phyloP scores from a whole-genome alignment of 2,797 vertebrate genomes.

The Trachops cirrhosus region DNA sequence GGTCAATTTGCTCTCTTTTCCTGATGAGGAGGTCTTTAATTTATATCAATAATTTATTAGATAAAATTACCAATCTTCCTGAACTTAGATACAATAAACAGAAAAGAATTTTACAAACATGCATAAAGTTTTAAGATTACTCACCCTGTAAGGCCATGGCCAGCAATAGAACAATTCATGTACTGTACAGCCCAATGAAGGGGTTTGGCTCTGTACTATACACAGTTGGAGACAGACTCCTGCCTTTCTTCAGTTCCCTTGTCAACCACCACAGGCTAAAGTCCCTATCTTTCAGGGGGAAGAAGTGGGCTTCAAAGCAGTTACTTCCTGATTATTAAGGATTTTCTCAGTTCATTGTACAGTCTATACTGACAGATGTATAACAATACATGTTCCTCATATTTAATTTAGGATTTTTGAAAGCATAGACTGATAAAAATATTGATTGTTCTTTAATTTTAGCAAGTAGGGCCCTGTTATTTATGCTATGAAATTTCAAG shows the following conservation, averaged over 20 bases:
- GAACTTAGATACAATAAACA: background rate
- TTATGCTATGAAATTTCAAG: background rate
- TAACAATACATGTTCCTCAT: background rate
- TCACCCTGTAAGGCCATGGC: background rate
- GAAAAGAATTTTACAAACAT: background rate
- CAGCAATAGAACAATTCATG: background rate
- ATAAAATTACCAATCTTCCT: background rate
- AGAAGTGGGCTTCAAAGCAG: background rate
- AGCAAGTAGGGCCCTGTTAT: fast-evolving
- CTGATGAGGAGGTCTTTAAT: background rate
- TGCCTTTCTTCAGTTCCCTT: background rate
- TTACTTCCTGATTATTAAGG: background rate
- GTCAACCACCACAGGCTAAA: background rate
- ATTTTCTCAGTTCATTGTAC: background rate
- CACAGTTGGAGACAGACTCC: background rate
- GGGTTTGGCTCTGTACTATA: background rate
- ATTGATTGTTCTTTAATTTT: background rate
- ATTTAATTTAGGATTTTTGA: background rate
- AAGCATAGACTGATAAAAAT: background rate
- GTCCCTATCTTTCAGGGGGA: background rate
- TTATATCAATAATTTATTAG: background rate
- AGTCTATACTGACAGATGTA: background rate
- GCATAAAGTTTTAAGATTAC: background rate
- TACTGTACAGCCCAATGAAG: background rate
- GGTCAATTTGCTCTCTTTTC: background rate